A percentile compares a stretch with the other conserved stretches of the same genome.
Conservation (phyloP, 2,797 vertebrate species). For the Anguilla megastoma region DNA sequence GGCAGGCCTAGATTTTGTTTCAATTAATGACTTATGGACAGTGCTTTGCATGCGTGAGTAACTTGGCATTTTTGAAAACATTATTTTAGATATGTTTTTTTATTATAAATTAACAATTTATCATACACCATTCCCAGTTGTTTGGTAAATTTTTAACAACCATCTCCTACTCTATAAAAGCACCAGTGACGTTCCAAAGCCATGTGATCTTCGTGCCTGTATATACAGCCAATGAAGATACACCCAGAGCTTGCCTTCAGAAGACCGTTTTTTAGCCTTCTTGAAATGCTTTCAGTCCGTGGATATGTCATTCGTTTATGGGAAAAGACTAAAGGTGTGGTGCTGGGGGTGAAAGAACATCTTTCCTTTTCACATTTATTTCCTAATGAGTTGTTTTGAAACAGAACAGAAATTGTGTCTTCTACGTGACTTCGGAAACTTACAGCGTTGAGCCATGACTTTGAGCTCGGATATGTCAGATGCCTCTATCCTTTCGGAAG, state of each 20-base stretch:
- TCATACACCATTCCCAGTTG: conserved; percentile 27
- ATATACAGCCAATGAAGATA: conserved; percentile 73
- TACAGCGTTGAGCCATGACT: conserved; percentile 81
- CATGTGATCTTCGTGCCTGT: conserved; percentile 80
- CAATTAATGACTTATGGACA: too few species aligned
- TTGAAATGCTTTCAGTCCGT: conserved; percentile 44
- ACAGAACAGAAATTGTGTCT: conserved; percentile 51
- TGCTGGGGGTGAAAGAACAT: conserved; percentile 54
- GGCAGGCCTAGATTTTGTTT: too few species aligned
- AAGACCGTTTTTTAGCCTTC: conserved; percentile 51
- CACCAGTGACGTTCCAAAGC: conserved; percentile 64
- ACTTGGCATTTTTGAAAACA: too few species aligned
- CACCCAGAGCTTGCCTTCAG: conserved; percentile 74
- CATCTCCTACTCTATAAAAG: conserved; percentile 40
- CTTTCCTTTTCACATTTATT: conserved; percentile 55
- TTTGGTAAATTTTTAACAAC: conserved; percentile 49
- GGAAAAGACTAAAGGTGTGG: conserved; percentile 61
- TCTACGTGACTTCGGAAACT: conserved; percentile 52
- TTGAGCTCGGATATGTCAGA: conserved; percentile 95
- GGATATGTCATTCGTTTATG: conserved; percentile 19
- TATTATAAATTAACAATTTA: too few species aligned
- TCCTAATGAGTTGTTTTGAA: conserved; percentile 64
- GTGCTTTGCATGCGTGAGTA: too few species aligned
- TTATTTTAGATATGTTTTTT: too few species aligned
- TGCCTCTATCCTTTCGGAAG: conserved; percentile 88